Evolutionary conservation across 2,797 vertebrate species (phyloP).

Genomic region (Centroberyx gerrardi): DNA sequence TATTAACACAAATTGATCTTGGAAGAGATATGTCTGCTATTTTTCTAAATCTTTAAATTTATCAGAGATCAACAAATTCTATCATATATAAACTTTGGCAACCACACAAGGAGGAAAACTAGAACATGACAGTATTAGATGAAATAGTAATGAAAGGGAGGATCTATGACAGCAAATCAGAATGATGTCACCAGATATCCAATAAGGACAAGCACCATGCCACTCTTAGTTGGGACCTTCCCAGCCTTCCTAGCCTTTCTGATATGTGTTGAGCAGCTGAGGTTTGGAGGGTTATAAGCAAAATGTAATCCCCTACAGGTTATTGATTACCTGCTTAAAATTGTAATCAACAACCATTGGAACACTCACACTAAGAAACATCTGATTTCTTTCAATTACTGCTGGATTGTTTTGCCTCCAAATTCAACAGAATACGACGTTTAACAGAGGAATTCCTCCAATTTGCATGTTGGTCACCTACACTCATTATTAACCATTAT

Average conservation of each 20-base stretch:
- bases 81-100: constrained; percentile 41
- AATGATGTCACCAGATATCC: constrained; percentile 61
- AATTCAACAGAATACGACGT: neutral
- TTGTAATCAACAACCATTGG: neutral
- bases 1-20: constrained; percentile 35
- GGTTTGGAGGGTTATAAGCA: neutral
- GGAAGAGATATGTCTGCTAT: constrained; percentile 36
- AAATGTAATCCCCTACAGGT: neutral
- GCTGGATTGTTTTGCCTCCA: neutral
- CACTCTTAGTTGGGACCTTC: constrained; percentile 1
- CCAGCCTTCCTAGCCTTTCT: constrained; percentile 12
- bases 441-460: neutral
- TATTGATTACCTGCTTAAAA: neutral
- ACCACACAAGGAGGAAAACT: constrained; percentile 30
- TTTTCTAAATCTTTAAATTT: constrained; percentile 3
- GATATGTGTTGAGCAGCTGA: constrained; percentile 23
- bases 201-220: constrained; percentile 9
- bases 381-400: neutral
- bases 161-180: constrained; percentile 42
- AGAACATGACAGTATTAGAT: constrained; percentile 47
- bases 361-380: neutral
- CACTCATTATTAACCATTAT: neutral
- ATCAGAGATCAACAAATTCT: constrained; percentile 18
- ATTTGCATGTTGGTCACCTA: neutral
- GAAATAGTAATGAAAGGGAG: constrained; percentile 33